Base-by-base conservation (phyloP, 2,113 vertebrate species). In the Drymodes brunneopygia region DNA sequence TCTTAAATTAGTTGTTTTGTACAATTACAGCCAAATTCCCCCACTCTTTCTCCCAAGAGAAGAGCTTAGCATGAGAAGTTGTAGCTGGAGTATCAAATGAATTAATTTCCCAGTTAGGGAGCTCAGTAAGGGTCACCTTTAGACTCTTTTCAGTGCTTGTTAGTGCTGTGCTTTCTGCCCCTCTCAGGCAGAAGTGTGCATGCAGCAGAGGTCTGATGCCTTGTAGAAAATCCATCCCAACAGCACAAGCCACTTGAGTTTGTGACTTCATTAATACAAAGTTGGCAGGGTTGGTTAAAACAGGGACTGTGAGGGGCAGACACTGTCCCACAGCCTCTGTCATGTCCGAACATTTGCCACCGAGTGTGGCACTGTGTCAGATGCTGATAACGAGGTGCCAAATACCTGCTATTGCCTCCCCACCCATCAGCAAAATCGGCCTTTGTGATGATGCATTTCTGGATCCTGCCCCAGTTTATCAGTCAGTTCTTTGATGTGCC, bases 381-480 rank as follows among this genome's bases (percentile, higher is more conserved):
- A 53, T 77, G 75, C 45, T 64, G 80, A 83, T 86, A 86, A 86
- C 1, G 11, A 88, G 86, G 67, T 88, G 88, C 31, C 71, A 94
- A 66, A 85, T 58, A 71, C 27, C 40, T 69, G 53, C 33, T 60
- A 8, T 28, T 73, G 36, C 60, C 67, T 91, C 60, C 42, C 22
- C 16, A 67, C 35, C 47, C 57, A 33, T 38, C 40, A 60, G 48
- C 57, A 92, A 58, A 56, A 47, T 11, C 1, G 1, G 33, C 53
- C 35, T 90, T 79, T 58, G 24, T 51, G 35, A 33, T 35, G 47
- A 33, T 53, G n/a, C 42, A 2, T 82, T 90, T 82, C 58, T 69
- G 54, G 31, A 80, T 58, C 21, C 70, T 51, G 18, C 2, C 2
- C 8, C 48, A 38, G 18, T 81, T 62, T 29, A 60, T 58, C 57